Evolutionary conservation across 2,797 vertebrate species (phyloP).

Genomic region (Mormyrus hasselquistii): DNA sequence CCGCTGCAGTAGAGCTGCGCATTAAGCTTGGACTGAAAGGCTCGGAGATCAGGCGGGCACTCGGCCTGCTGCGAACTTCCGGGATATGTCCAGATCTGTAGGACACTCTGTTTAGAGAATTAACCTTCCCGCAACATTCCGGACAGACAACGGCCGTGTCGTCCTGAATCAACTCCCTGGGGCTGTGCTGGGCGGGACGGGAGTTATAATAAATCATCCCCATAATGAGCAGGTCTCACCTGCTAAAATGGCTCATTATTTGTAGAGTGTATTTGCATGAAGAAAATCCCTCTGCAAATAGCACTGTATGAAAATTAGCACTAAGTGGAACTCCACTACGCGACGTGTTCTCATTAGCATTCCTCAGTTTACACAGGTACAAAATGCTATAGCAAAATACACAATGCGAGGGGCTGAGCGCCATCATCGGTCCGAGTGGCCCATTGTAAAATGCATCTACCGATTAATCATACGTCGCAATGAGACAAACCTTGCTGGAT

Average conservation of each 20-base stretch:
- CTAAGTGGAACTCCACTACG: background rate
- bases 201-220: background rate
- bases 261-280: conserved; percentile 7
- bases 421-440: background rate
- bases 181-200: background rate
- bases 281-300: conserved; percentile 3
- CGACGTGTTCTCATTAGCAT: conserved; percentile 8
- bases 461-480: background rate
- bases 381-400: background rate
- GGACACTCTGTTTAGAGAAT: background rate
- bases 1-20: background rate
- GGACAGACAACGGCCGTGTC: background rate
- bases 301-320: background rate
- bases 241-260: background rate
- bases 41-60: background rate
- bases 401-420: background rate
- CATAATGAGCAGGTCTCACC: background rate
- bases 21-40: background rate
- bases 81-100: background rate
- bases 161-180: background rate
- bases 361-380: background rate
- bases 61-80: background rate
- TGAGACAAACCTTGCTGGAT: background rate
- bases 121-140: background rate
- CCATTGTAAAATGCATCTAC: background rate